Evolutionary conservation across 1,140 invertebrate genomes (phyloP), one percentile per base, ranked within the genome.

Genomic region (Episyrphus balteatus): DNA sequence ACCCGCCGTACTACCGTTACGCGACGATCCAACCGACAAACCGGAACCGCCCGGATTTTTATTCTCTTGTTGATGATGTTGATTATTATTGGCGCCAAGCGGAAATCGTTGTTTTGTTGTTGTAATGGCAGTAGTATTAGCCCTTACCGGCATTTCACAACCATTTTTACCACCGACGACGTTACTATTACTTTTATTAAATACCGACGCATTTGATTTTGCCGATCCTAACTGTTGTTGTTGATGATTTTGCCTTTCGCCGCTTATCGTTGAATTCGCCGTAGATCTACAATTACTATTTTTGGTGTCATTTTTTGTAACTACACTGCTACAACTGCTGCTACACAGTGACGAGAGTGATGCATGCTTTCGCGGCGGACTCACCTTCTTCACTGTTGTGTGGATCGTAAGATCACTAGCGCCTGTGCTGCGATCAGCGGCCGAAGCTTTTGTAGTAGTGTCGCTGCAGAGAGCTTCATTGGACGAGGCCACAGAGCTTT

Each of bases 281-380:
- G 21, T 26, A 26, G 21, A 26, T 26, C 21, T 3, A 26, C 8
- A 26, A 26, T 26, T 3, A 26, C 8, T 5, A 26, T 26, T 26
- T 8, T 26, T 26, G 21, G 21, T 8, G 21, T 26, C 21, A 26
- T 26, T 26, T 26, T 26, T 26, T 8, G 21, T 8, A n/a, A n/a
- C n/a, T n/a, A n/a, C n/a, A n/a, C n/a, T n/a, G n/a, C n/a, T n/a
- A n/a, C n/a, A n/a, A 26, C 21, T 26, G 3, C 9, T 7, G n/a
- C 17, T 19, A 34, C 46, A 26, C 26, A 52, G 48, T 50, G 47
- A 51, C 43, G 19, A 46, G 40, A 54, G 44, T 45, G 47, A 54
- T 15, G 40, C 54, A 51, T 63, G 61, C 39, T 59, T 55, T 51
- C 61, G 63, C 58, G 63, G 55, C 56, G 61, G 61, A 18, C 41